Evolutionary conservation across 2,888 invertebrate species (phyloP).

Genomic region (Himalopsyche tibetana): DNA sequence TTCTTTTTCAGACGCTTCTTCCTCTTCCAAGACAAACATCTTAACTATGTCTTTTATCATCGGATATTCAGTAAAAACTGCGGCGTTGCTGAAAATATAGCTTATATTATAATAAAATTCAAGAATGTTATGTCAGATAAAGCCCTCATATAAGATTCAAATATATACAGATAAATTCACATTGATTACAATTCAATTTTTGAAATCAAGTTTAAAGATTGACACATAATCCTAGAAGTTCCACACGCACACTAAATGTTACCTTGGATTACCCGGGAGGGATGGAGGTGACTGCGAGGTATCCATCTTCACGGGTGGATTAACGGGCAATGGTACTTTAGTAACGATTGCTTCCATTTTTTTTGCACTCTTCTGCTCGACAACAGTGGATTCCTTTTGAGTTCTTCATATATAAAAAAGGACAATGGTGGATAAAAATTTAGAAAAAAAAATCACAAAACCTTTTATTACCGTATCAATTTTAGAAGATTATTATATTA

Average conservation of each 20-base stretch:
- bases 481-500: too few relatives aligned
- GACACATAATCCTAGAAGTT: too few relatives aligned
- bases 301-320: not conserved
- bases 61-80: slow-evolving; percentile 25
- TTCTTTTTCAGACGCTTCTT: slow-evolving; percentile 37
- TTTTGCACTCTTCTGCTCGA: not conserved
- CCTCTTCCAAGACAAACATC: slow-evolving; percentile 52
- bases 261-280: slow-evolving; percentile 9
- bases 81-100: not conserved
- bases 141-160: too few relatives aligned
- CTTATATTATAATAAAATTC: not conserved
- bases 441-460: too few relatives aligned
- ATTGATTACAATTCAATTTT: too few relatives aligned
- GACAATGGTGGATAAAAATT: too few relatives aligned
- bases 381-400: not conserved
- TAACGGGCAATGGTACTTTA: not conserved
- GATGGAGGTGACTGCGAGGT: not conserved
- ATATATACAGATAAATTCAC: too few relatives aligned
- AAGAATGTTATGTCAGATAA: too few relatives aligned
- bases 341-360: not conserved
- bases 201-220: too few relatives aligned
- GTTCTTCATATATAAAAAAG: not conserved
- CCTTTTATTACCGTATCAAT: too few relatives aligned
- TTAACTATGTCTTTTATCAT: slow-evolving; percentile 53
- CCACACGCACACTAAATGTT: not conserved